Base-by-base conservation (phyloP, 1,140 invertebrate genomes). In the Drosophila suzukii region DNA sequence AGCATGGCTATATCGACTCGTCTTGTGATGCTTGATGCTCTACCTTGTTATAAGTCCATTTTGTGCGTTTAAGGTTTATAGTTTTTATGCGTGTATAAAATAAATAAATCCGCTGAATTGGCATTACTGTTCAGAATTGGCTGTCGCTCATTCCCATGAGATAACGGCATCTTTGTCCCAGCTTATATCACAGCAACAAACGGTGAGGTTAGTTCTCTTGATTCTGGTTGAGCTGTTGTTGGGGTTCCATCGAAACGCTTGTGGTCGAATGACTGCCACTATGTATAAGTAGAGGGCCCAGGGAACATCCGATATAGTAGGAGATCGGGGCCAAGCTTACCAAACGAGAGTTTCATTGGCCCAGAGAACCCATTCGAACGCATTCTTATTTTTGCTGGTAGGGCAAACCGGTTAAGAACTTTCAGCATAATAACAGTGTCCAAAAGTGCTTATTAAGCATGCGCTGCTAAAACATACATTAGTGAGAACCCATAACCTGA, bases 381-480 rank as follows among this genome's bases (percentile, higher is more conserved):
- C 32, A 70, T 50, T 61, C 44, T 60, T 83, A 56, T 61, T 59
- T 50, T 57, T 43, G 15, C 34, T 54, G 36, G 50, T 39, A 30
- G 34, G 55, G 54, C 30, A 89, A 88, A 86, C 83, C 80, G 79
- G 83, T 89, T 83, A 75, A 47, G 57, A 77, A 70, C 74, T 63
- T 47, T 43, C 36, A 49, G 65, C 65, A 73, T 76, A 78, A 79
- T 85, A 30, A 58, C 51, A 70, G 55, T 47, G 68, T 53, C 78
- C 44, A 78, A 71, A 75, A 88, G 62, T 89, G 83, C 75, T 73
- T 86, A 89, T 80, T 70, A 86, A 86, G 79, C 75, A 70, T 83
- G 71, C 73, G 75, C 66, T 62, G 83, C 59, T 70, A 60, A 88
- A 63, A 78, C 51, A 71, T 49, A 88, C 62, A 77, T 70, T 70